These are phyloP conservation scores for Channa maculata DNA, from an alignment of 2,113 vertebrate species.

Conservation along the genomic window DNA sequence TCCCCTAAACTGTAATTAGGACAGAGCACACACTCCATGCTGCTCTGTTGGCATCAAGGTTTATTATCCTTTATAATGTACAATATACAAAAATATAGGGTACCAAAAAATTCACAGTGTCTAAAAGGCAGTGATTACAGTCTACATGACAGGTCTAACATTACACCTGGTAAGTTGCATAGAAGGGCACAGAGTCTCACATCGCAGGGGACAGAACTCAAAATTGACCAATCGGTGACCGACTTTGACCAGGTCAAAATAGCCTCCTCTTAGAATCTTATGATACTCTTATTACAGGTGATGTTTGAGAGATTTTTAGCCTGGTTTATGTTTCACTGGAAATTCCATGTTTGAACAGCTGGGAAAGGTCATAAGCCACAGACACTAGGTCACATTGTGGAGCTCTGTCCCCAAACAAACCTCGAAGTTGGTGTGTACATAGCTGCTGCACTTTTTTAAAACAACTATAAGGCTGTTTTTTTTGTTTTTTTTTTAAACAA, in stretches of 20 bases:
- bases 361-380: conserved; percentile 39
- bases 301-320: too few species aligned
- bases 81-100: conserved; percentile 98
- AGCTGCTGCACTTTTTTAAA: conserved; percentile 75
- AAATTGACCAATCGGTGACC: conserved; percentile 44
- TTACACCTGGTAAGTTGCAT: conserved; percentile 92
- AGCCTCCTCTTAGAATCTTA: background rate
- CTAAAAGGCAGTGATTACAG: conserved; percentile 96
- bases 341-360: conserved; percentile 62
- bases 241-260: background rate
- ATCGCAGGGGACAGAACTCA: conserved; percentile 67
- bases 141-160: conserved; percentile 90
- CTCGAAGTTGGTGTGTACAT: conserved; percentile 81
- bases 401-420: conserved; percentile 80
- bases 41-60: conserved; percentile 81
- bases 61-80: conserved; percentile 94
- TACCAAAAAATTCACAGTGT: conserved; percentile 97
- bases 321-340: background rate
- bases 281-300: too few species aligned
- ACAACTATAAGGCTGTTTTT: conserved; percentile 83
- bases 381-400: conserved; percentile 46
- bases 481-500: conserved; percentile 72
- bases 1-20: background rate
- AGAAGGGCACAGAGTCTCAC: conserved; percentile 87
- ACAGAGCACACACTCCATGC: background rate